Base-by-base conservation (phyloP, 53 echinoderm and acorn worm genomes). In the Pentamera pediparva region DNA sequence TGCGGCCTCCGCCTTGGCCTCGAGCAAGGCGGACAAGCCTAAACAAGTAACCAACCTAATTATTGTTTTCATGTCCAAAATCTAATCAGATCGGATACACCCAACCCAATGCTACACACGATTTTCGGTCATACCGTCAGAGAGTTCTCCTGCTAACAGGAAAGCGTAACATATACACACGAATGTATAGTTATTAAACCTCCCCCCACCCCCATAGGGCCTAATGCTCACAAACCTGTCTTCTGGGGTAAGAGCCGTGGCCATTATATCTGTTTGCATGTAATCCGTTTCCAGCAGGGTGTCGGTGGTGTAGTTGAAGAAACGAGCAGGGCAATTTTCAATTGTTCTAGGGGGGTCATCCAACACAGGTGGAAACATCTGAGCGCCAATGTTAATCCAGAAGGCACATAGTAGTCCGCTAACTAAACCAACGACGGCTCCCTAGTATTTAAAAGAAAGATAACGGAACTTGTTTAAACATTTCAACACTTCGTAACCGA, bases 301-400 rank as follows among this genome's bases (percentile, higher is more conserved):
- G 30, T 22, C 6, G 29, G 26, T 13, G 3, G 37, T 52, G 15
- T 51, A 29, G 25, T 33, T 33, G 19, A n/a, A 8, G 19, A 29
- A 71, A 21, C 72, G 51, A 7, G 56, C 77, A 3, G 72, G 71
- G 62, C 84, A 84, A 8, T 64, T 63, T 3, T 76, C 78, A 27
- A 53, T 62, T 3, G 71, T 55, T 36, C 59, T 54, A 2, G 71
- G 78, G 6, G 78, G 84, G 17, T 84, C 78, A 31, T 71, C 27
- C 12, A 61, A 9, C 19, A 73, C 61, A 5, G 84, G 84, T 6
- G 78, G 78, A 67, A 78, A 84, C 49, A 78, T 50, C 78, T 78
- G 84, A 33, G 84, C 77, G 25, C 84, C 84, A 17, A 84, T 84
- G 60, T 84, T 84, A 72, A 84, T 78, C 84, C 84, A 84, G 52